phyloP scores from a whole-genome alignment of 2,113 vertebrate species.

The Vicugna pacos region DNA sequence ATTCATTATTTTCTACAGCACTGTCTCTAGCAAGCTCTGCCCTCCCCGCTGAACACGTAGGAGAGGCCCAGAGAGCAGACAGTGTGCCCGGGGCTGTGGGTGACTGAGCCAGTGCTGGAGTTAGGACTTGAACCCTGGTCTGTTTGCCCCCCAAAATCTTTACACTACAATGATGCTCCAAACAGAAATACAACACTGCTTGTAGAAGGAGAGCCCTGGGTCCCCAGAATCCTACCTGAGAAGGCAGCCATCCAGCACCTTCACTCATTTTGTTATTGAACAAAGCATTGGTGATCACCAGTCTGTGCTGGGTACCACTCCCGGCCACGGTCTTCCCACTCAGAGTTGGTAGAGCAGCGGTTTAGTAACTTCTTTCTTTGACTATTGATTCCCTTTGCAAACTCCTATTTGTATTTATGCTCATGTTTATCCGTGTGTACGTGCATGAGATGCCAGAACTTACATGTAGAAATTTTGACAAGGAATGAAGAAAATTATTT shows the following conservation, averaged over 20 bases:
- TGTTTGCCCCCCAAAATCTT: neutral
- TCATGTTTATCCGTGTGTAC: neutral
- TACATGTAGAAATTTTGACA: neutral
- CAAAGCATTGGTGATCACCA: rapidly evolving
- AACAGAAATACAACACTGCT: neutral
- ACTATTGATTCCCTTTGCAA: neutral
- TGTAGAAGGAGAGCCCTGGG: neutral
- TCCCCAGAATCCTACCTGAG: neutral
- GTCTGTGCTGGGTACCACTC: neutral
- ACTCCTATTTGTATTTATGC: neutral
- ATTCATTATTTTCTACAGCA: neutral
- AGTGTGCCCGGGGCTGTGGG: neutral
- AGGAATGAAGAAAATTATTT: constrained; percentile 18
- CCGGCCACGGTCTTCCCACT: neutral
- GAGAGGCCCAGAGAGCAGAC: neutral
- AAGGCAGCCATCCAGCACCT: neutral
- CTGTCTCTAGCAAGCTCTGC: neutral
- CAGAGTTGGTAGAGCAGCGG: neutral
- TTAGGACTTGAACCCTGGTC: neutral
- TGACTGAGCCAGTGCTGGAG: neutral
- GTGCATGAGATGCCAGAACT: neutral
- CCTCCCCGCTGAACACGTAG: rapidly evolving
- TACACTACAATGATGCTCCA: neutral
- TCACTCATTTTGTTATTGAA: neutral
- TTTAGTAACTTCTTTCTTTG: neutral